phyloP scores from a whole-genome alignment of 1,140 invertebrate species.

The Cydia amplana region DNA sequence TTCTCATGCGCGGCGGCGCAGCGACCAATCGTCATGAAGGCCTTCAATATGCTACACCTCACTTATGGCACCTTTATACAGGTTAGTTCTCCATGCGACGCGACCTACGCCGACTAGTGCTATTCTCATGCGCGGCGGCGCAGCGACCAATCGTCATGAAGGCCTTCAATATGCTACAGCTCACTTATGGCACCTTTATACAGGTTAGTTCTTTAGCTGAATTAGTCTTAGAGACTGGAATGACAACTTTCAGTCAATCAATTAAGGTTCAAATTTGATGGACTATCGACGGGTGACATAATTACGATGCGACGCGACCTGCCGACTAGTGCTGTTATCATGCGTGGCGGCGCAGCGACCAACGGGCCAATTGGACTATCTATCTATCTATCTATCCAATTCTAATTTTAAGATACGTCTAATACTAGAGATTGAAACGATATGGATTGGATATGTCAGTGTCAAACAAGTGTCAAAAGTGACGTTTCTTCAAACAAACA shows the following conservation, averaged over 20 bases:
- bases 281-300: constrained; percentile 55
- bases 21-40: constrained; percentile 61
- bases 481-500: no score
- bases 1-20: constrained; percentile 55
- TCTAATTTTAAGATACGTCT: no score
- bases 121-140: constrained; percentile 52
- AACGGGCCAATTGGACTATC: no score
- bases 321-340: constrained; percentile 52
- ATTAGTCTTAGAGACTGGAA: no score
- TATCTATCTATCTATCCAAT: no score
- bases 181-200: constrained; percentile 62
- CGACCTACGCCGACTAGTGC: constrained; percentile 52
- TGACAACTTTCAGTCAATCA: no score
- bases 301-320: constrained; percentile 44
- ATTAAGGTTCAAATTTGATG: no score
- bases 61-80: constrained; percentile 59
- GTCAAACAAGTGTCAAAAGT: no score
- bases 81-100: constrained; percentile 41
- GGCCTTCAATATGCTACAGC: constrained; percentile 64
- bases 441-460: no score
- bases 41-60: constrained; percentile 66
- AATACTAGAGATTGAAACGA: no score
- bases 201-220: background rate
- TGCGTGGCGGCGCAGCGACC: constrained; percentile 56
- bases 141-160: constrained; percentile 63